Base-by-base conservation (phyloP, 2,888 invertebrate species). In the Epinotia demarniana region DNA sequence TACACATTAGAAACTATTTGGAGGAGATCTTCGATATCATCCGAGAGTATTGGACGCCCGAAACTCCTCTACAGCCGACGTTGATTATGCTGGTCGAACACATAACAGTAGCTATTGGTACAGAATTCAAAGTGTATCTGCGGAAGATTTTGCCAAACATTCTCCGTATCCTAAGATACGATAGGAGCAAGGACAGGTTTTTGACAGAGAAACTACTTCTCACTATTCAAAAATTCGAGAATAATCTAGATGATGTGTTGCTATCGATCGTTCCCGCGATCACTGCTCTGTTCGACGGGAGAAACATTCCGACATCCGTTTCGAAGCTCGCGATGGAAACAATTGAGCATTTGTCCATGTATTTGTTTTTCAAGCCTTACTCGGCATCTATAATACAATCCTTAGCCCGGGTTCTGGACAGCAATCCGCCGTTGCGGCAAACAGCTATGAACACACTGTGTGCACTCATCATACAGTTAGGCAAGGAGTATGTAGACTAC, bases 121-220 rank as follows among this genome's bases (percentile, higher is more conserved):
- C 98, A 0, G 99, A 99, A 88, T 99, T 99, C 86, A 98, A 98
- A 89, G 96, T 98, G 23, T 99, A 99, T 87, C 93, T 99, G 13
- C 97, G 99, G 0, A 97, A 98, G 83, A 94, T 99, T 72, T 96
- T 99, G 86, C 99, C 99, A 0, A 98, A 99, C 87, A 98, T 99
- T 77, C 90, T 99, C 60, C 95, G 98, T 73, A 98, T 99, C 2
- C 94, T 99, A 16, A 97, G 97, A 84, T 97, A 98, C 84, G 99
- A 99, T 84, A 96, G 95, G 11, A 98, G 97, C 78, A 97, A 97
- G 86, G 98, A 98, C 81, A 95, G 96, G 79, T 95, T 95, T 77
- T 96, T 98, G 1, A 98, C 98, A 0, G 95, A 97, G 19, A 97
- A 98, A 87, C 91, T 99, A 72, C 93, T 99, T 77, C 93, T 96